Conservation (phyloP, 2,888 invertebrate genomes). For the Myathropa florea region DNA sequence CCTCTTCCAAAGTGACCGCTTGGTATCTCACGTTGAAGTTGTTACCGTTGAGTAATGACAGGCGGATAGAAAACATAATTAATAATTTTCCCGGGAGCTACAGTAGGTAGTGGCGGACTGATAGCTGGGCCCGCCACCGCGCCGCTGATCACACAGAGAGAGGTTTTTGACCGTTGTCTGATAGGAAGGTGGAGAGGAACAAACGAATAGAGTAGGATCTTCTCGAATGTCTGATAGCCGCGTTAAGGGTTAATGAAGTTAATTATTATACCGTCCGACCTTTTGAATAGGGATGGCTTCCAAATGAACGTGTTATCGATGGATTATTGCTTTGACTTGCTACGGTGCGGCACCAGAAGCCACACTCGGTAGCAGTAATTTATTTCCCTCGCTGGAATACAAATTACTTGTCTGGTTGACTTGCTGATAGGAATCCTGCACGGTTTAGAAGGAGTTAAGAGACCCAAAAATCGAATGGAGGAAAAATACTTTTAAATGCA, state of each 20-base stretch:
- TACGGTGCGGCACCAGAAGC: slow-evolving; percentile 33
- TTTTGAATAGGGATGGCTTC: slow-evolving; percentile 46
- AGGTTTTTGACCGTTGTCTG: slow-evolving; percentile 49
- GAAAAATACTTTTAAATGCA: slow-evolving; percentile 3
- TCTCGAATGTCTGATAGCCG: slow-evolving; percentile 39
- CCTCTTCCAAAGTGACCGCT: slow-evolving; percentile 50
- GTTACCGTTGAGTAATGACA: slow-evolving; percentile 68
- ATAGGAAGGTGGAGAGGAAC: slow-evolving; percentile 19
- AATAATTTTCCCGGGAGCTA: slow-evolving; percentile 61
- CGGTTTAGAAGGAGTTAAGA: slow-evolving; percentile 25
- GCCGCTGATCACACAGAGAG: slow-evolving; percentile 15
- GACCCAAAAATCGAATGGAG: slow-evolving; percentile 11
- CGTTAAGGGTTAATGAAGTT: slow-evolving; percentile 71
- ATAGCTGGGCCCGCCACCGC: slow-evolving; percentile 10
- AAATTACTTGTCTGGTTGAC: slow-evolving; percentile 66
- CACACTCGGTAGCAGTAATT: slow-evolving; percentile 57
- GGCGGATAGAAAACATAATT: slow-evolving; percentile 70
- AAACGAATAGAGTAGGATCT: slow-evolving; percentile 33
- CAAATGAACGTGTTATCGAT: slow-evolving; percentile 59
- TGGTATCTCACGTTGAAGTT: slow-evolving; percentile 69
- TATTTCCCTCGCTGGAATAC: slow-evolving; percentile 54
- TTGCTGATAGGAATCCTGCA: slow-evolving; percentile 59
- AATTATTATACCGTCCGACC: slow-evolving; percentile 68
- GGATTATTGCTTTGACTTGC: slow-evolving; percentile 50
- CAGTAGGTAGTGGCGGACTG: slow-evolving; percentile 56